Evolutionary conservation across 2,113 vertebrate genomes (phyloP).

Genomic region (Clarias macrocephalus): DNA sequence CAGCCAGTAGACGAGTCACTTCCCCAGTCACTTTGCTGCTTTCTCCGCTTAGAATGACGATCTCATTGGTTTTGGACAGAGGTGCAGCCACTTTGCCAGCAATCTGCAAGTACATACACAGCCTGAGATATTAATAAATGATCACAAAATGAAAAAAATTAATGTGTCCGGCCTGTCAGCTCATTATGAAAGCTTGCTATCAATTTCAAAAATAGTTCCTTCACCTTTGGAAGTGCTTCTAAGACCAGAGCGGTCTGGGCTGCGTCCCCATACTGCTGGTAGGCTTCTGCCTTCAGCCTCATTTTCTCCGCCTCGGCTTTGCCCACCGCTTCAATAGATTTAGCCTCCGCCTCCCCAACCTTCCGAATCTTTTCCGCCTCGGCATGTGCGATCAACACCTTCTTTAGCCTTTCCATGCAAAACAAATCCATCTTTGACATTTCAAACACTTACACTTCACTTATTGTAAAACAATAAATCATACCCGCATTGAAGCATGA

Average conservation of each 20-base stretch:
- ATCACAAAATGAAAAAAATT: neutral
- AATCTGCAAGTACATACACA: slow-evolving; percentile 72
- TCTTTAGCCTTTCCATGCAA: slow-evolving; percentile 76
- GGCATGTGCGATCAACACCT: slow-evolving; percentile 86
- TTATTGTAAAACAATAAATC: neutral
- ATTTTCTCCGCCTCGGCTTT: slow-evolving; percentile 90
- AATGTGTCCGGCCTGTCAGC: neutral
- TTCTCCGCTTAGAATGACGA: slow-evolving; percentile 87
- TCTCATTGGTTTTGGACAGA: slow-evolving; percentile 86
- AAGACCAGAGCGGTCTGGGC: slow-evolving; percentile 89
- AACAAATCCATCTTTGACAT: neutral
- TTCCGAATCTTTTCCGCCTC: slow-evolving; percentile 90
- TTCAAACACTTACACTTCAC: neutral
- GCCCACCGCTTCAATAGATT: slow-evolving; percentile 83
- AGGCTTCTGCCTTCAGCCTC: slow-evolving; percentile 92
- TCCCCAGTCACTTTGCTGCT: slow-evolving; percentile 74
- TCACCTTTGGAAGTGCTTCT: slow-evolving; percentile 87
- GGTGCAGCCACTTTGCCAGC: slow-evolving; percentile 86
- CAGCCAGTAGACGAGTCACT: slow-evolving; percentile 85
- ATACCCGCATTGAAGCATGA: neutral
- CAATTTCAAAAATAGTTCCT: neutral
- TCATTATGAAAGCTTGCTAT: neutral
- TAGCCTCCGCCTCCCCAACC: slow-evolving; percentile 86
- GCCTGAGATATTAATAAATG: neutral
- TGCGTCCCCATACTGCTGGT: slow-evolving; percentile 87